Conservation (phyloP, 2,113 vertebrate genomes). For the Hiodon alosoides region DNA sequence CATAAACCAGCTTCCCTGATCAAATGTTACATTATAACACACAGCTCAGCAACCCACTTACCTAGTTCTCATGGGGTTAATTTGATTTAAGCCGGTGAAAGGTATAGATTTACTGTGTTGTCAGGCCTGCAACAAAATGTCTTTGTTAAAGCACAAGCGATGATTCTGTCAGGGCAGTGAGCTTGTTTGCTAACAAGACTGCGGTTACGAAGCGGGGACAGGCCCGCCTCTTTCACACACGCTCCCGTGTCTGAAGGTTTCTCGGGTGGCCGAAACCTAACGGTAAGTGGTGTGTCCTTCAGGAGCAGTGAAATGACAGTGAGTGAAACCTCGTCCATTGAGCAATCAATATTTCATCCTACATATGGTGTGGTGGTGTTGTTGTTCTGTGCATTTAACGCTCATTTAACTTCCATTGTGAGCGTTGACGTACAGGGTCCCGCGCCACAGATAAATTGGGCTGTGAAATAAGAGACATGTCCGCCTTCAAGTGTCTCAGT, state of each 20-base stretch:
- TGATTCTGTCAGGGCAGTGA: too few species aligned
- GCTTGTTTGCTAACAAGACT: too few species aligned
- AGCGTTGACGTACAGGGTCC: conserved; percentile 19
- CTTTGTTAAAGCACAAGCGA: too few species aligned
- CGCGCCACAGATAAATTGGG: conserved; percentile 17
- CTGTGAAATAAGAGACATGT: conserved; percentile 7
- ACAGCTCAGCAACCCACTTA: too few species aligned
- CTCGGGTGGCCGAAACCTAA: neutral
- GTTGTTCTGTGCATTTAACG: conserved; percentile 19
- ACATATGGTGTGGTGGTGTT: conserved; percentile 34
- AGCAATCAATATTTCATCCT: conserved; percentile 48
- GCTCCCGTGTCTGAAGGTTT: neutral
- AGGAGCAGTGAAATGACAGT: conserved; percentile 16
- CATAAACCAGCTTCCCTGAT: too few species aligned
- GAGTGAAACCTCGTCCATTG: conserved; percentile 30
- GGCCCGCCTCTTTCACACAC: too few species aligned
- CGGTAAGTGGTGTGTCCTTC: conserved; percentile 10
- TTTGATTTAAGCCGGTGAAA: too few species aligned
- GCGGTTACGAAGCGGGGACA: too few species aligned
- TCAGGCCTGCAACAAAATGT: too few species aligned
- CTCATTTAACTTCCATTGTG: conserved; percentile 23
- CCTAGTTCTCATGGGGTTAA: too few species aligned
- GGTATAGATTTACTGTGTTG: too few species aligned
- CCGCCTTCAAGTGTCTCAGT: conserved; percentile 14
- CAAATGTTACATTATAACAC: too few species aligned